Base-by-base conservation (phyloP, 2,888 invertebrate genomes). In the Ophonus ardosiacus region DNA sequence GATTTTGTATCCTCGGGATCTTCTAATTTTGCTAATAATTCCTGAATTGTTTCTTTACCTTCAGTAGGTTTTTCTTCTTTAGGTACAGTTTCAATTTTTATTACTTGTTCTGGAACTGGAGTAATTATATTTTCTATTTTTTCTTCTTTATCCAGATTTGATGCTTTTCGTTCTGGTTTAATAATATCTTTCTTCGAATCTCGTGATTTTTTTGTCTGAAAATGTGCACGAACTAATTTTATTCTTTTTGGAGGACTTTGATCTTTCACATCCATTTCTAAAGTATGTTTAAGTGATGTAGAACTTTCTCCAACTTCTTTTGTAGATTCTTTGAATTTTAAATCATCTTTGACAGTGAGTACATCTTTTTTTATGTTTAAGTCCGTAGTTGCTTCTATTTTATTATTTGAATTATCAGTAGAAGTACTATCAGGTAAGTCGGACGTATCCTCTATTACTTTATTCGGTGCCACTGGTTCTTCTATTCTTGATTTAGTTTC, bases 321-420 rank as follows among this genome's bases (percentile, higher is more conserved):
- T 18, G 83, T 3, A 24, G 84, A 61, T 13, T 86, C 86, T 31
- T 86, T 86, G 68, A 63, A 81, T 51, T 86, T 86, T 71, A 86
- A 71, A 51, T 79, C 38, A 18, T 86, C 85, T 43, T 86, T 56
- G 31, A 57, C 7, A 10, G 56, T 7, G 5, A 68, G 1, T 31
- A 0, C 31, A 17, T 68, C 68, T 68, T 76, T 76, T 0, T 21
- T 13, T 56, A n/a, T 18, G 43, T 10, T 15, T 74, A 31, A 31
- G 31, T 43, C 8, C 15, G 17, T 24, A 38, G 24, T 8, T 57
- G 38, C 5, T 56, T 79, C 63, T 43, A 65, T 13, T 13, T 81
- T 78, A 10, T 31, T 18, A 63, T 38, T 31, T 15, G 7, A 13
- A 24, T 43, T 17, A 59, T n/a, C 31, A 17, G n/a, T 31, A 31